These are phyloP conservation scores for Cheilosia variabilis DNA, from an alignment of 2,888 invertebrate genomes.

Conservation along the genomic window DNA sequence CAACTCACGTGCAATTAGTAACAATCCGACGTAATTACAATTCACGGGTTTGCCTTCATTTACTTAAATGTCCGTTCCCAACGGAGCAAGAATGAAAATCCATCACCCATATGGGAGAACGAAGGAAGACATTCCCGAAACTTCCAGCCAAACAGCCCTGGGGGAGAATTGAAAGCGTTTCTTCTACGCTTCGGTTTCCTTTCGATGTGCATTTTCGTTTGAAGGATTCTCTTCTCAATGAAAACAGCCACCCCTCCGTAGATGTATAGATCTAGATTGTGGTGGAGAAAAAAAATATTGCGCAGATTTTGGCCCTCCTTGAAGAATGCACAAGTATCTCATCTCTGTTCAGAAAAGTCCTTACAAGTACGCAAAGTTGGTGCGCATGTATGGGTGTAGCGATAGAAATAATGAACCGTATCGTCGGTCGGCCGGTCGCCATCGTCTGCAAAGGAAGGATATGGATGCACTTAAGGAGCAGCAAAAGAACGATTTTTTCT, in stretches of 20 bases:
- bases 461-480: slow-evolving; percentile 73
- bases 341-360: slow-evolving; percentile 30
- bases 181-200: slow-evolving; percentile 3
- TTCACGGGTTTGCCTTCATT: slow-evolving; percentile 39
- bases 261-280: background rate
- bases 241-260: slow-evolving; percentile 26
- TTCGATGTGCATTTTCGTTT: background rate
- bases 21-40: slow-evolving; percentile 72
- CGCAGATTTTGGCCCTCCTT: slow-evolving; percentile 50
- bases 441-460: slow-evolving; percentile 69
- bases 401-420: slow-evolving; percentile 46
- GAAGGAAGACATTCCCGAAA: slow-evolving; percentile 34
- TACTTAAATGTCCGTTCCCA: background rate
- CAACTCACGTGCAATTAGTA: slow-evolving; percentile 60
- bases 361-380: slow-evolving; percentile 8
- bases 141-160: slow-evolving; percentile 35
- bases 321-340: slow-evolving; percentile 44
- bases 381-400: slow-evolving; percentile 6
- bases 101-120: slow-evolving; percentile 20
- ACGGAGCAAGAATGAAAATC: slow-evolving; percentile 58
- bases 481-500: slow-evolving; percentile 64
- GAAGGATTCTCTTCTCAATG: slow-evolving; percentile 68
- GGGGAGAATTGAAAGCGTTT: slow-evolving; percentile 36
- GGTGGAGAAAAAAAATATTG: slow-evolving; percentile 6
- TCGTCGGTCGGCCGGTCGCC: background rate